Base-by-base conservation (phyloP, 2,888 invertebrate species). In the Apamea sordens region DNA sequence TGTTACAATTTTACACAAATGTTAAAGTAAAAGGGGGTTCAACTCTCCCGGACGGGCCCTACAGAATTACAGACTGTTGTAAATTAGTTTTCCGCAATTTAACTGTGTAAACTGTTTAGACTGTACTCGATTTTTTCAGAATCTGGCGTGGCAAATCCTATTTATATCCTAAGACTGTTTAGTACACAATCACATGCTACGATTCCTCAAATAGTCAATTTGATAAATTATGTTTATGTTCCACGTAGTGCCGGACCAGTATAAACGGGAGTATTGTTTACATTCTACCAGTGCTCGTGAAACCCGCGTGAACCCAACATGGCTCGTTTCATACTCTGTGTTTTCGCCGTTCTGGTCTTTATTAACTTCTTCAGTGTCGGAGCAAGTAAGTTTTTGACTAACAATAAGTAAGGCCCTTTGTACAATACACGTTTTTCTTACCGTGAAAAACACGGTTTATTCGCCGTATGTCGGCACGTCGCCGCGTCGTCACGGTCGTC, bases 341-440 rank as follows among this genome's bases (percentile, higher is more conserved):
- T 61, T 4, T 24, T 74, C 11, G 53, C 59, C 24, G 44, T 69
- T 68, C 21, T 83, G 18, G 18, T 81, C 2, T 18, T 82, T 15
- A 3, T 76, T 18, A 76, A 68, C 8, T 15, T 77, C 3, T 24
- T 77, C 24, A 41, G 41, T 72, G 50, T 77, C 5, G 78, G 77
- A 73, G 69, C 73, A 83, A 1, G 82, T 83, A 82, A 73, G 61
- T 32, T 53, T 68, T 77, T 47, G 2, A n/a, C 15, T 47, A 24
- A 36, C 36, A 36, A 36, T 36, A 36, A 21, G 13, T 5, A 24
- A 56, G 24, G 24, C 24, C 3, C 10, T 10, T 21, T 56, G 56
- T 24, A 56, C 24, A 24, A 24, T 1, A 56, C 8, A 56, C 24
- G 56, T 56, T 24, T 24, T 24, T 10, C 24, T 56, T 56, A 56